These are phyloP conservation scores for Pelmatolapia mariae DNA, from an alignment of 2,113 vertebrate species.

Conservation along the genomic window DNA sequence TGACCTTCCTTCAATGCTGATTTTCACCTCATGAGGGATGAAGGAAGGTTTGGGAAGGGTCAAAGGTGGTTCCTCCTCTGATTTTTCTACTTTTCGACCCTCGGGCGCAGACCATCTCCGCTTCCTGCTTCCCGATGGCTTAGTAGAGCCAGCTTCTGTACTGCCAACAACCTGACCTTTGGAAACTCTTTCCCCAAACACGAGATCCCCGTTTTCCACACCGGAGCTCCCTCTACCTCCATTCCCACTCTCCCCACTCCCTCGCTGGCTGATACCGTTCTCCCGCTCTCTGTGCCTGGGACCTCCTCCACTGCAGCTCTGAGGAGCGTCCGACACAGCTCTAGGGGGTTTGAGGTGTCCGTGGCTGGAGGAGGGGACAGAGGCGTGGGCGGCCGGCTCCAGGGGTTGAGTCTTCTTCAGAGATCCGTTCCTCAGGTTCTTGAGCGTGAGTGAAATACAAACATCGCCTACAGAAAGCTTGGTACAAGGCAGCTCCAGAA, in stretches of 20 bases:
- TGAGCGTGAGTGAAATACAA: constrained; percentile 97
- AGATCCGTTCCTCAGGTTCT: constrained; percentile 94
- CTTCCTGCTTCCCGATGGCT: constrained; percentile 81
- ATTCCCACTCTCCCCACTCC: constrained; percentile 14
- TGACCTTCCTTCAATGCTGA: constrained; percentile 98
- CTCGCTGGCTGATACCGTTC: constrained; percentile 83
- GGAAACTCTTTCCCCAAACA: constrained; percentile 78
- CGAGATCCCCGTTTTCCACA: constrained; percentile 88
- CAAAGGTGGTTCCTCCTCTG: constrained; percentile 90
- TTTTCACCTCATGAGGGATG: constrained; percentile 97
- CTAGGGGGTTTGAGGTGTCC: constrained; percentile 83
- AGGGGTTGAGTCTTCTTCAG: constrained; percentile 87
- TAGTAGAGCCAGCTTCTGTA: constrained; percentile 71
- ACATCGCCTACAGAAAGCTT: constrained; percentile 97
- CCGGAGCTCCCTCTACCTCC: constrained; percentile 46
- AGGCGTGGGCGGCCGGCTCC: constrained; percentile 56
- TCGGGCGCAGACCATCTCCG: constrained; percentile 97
- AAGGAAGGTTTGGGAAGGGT: constrained; percentile 96
- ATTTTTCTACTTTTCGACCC: constrained; percentile 90
- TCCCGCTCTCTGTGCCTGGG: constrained; percentile 83
- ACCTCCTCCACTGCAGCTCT: constrained; percentile 50
- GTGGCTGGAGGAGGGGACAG: constrained; percentile 63
- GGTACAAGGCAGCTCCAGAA: constrained; percentile 94
- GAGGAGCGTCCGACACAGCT: constrained; percentile 64
- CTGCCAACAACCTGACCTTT: constrained; percentile 51